Conservation (phyloP, 2,888 invertebrate genomes). For the Lasioglossum zephyrum region DNA sequence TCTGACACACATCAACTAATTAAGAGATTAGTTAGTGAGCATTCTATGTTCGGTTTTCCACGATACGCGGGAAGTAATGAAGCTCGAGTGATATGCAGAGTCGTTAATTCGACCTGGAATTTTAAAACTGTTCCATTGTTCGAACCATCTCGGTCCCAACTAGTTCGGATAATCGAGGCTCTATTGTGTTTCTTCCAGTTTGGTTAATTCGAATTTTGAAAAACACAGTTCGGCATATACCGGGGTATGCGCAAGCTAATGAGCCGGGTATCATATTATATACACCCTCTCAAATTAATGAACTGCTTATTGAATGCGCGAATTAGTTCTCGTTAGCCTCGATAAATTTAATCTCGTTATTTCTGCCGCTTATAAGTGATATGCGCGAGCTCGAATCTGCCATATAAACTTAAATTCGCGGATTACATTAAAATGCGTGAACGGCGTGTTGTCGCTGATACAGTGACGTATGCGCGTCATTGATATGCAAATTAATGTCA, state of each 20-base stretch:
- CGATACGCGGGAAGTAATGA: too few relatives aligned
- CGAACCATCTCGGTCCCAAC: too few relatives aligned
- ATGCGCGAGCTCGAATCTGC: background rate
- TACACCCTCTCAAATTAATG: constrained; percentile 23
- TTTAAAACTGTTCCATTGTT: too few relatives aligned
- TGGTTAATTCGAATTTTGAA: background rate
- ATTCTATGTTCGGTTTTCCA: background rate
- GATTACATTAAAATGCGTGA: constrained; percentile 23
- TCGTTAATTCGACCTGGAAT: too few relatives aligned
- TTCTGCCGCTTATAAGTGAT: constrained; percentile 38
- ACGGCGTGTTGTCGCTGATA: background rate
- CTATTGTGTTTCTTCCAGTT: background rate
- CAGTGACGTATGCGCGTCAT: constrained; percentile 23
- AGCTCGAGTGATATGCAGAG: background rate
- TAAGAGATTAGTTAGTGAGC: background rate
- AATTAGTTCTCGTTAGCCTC: constrained; percentile 34
- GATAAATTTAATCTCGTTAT: constrained; percentile 32
- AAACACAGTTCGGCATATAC: background rate
- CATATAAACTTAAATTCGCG: constrained; percentile 21
- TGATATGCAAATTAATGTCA: constrained; percentile 35
- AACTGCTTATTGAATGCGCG: constrained; percentile 20
- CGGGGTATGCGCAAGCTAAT: constrained; percentile 1
- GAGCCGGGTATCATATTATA: background rate
- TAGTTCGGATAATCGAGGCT: background rate
- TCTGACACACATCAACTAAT: background rate